Conservation (phyloP, 2,113 vertebrate genomes). For the Anseranas semipalmata region DNA sequence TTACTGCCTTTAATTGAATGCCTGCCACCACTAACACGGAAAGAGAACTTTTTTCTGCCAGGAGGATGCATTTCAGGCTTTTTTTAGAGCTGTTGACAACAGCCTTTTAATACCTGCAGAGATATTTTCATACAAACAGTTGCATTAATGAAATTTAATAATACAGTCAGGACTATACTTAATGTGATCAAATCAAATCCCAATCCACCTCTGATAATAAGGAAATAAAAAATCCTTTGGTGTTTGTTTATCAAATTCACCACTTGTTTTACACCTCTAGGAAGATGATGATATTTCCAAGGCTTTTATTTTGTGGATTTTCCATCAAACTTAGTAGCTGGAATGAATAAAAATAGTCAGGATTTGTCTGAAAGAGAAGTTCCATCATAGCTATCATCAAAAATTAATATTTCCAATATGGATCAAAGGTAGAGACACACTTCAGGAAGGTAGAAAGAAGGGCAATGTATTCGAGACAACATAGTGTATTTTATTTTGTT, state of each 20-base stretch:
- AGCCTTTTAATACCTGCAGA: neutral
- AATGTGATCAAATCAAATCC: neutral
- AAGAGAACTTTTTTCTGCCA: neutral
- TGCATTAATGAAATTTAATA: neutral
- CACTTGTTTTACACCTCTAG: neutral
- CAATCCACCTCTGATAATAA: neutral
- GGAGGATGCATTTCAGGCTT: neutral
- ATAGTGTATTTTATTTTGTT: neutral
- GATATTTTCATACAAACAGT: neutral
- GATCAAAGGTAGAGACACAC: accelerated
- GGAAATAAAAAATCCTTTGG: neutral
- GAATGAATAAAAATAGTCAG: neutral
- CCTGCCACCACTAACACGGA: neutral
- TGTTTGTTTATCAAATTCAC: neutral
- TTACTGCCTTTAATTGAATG: neutral
- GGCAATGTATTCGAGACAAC: neutral
- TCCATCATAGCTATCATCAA: neutral
- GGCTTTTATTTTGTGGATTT: neutral
- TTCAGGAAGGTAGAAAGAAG: neutral
- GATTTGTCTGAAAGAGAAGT: neutral
- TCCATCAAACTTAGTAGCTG: neutral
- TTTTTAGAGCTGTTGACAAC: neutral
- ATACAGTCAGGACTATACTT: neutral
- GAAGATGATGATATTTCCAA: neutral
- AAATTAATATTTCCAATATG: neutral